Evolutionary conservation across 2,797 vertebrate genomes (phyloP).

Genomic region (Anas georgica): DNA sequence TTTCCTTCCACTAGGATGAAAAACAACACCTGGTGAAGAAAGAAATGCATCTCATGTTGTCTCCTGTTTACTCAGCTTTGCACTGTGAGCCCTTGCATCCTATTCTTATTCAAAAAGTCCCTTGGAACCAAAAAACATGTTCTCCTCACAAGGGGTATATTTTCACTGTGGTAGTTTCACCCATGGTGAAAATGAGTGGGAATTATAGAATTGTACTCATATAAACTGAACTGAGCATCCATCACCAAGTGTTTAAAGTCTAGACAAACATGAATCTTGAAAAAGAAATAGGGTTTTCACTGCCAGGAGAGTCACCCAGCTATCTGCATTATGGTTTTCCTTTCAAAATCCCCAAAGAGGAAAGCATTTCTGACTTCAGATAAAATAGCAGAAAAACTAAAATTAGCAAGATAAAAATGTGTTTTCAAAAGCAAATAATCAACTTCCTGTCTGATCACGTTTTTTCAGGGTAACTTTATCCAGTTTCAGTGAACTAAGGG

Average conservation of each 20-base stretch:
- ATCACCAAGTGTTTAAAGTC: not conserved
- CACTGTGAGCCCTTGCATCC: not conserved
- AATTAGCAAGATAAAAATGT: not conserved
- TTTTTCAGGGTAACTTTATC: not conserved
- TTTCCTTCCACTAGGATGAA: not conserved
- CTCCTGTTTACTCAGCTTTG: not conserved
- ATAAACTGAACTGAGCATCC: not conserved
- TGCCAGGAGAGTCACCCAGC: not conserved
- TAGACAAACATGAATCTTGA: not conserved
- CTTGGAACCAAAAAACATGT: not conserved
- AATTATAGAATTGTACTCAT: not conserved
- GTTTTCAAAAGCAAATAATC: not conserved
- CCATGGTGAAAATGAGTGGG: not conserved
- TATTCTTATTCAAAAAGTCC: not conserved
- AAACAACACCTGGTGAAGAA: not conserved
- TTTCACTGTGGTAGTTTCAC: not conserved
- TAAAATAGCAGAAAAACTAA: not conserved
- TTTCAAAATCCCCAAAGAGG: not conserved
- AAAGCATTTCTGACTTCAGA: not conserved
- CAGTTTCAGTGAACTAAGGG: not conserved
- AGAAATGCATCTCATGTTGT: not conserved
- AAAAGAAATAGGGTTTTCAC: not conserved
- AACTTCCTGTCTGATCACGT: not conserved
- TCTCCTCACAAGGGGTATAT: not conserved
- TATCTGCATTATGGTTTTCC: not conserved